phyloP scores from a whole-genome alignment of 1,140 invertebrate species.

The Tetragonula clypearis region DNA sequence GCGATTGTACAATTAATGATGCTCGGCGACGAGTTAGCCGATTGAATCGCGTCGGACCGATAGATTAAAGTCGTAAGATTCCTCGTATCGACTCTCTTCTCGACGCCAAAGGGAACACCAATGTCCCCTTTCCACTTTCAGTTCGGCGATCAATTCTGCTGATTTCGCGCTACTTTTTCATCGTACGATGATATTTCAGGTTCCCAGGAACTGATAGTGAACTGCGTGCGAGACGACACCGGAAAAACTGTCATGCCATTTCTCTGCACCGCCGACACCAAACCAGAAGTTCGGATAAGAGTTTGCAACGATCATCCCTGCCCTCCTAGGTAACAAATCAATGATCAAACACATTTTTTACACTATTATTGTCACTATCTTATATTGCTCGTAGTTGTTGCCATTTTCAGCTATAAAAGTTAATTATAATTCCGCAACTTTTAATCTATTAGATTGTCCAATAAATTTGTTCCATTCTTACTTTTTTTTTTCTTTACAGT shows the following conservation, averaged over 20 bases:
- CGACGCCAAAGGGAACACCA: background rate
- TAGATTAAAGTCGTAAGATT: constrained; percentile 43
- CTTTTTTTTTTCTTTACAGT: too few species aligned
- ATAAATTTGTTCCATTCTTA: background rate
- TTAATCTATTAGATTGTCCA: background rate
- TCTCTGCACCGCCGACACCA: constrained; percentile 90
- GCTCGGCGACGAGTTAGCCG: constrained; percentile 33
- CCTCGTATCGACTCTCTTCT: background rate
- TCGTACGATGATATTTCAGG: constrained; percentile 76
- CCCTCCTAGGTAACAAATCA: constrained; percentile 85
- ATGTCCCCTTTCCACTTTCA: background rate
- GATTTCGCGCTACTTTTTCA: background rate
- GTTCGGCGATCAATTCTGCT: background rate
- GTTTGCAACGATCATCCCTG: constrained; percentile 97
- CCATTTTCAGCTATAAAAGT: background rate
- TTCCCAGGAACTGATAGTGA: constrained; percentile 93
- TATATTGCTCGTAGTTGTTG: too few species aligned
- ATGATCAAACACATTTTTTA: background rate
- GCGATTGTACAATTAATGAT: constrained; percentile 54
- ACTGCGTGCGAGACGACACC: constrained; percentile 93
- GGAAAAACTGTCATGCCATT: constrained; percentile 92
- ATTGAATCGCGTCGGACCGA: constrained; percentile 39
- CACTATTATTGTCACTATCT: background rate
- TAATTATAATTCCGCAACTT: background rate
- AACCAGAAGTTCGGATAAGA: constrained; percentile 93